These are phyloP conservation scores for Plebejus anna DNA, from an alignment of 2,888 invertebrate species.

Conservation along the genomic window DNA sequence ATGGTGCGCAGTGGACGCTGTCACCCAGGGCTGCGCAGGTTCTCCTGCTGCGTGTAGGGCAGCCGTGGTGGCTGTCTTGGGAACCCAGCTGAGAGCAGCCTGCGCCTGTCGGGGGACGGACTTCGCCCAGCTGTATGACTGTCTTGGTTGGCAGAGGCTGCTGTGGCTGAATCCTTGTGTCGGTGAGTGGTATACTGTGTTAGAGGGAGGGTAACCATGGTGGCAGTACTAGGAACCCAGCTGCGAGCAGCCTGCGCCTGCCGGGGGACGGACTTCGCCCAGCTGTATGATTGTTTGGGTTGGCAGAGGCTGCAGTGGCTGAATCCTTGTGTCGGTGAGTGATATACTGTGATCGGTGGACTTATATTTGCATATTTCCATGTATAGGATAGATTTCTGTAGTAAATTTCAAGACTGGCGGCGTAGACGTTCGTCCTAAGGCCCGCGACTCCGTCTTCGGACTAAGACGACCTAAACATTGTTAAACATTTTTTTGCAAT, in stretches of 20 bases:
- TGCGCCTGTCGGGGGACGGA: slow-evolving; percentile 94
- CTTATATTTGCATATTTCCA: too few species aligned
- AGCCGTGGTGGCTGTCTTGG: slow-evolving; percentile 92
- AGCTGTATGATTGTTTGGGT: slow-evolving; percentile 92
- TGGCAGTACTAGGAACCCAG: slow-evolving; percentile 94
- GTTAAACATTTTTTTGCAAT: too few species aligned
- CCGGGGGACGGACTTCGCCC: slow-evolving; percentile 90
- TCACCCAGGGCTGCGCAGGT: slow-evolving; percentile 93
- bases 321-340: slow-evolving; percentile 95
- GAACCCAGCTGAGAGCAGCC: slow-evolving; percentile 92
- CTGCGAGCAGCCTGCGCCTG: slow-evolving; percentile 93
- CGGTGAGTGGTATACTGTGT: slow-evolving; percentile 80
- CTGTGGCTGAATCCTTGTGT: slow-evolving; percentile 96
- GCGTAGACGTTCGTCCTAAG: too few species aligned
- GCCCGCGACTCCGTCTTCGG: too few species aligned
- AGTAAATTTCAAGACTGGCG: too few species aligned
- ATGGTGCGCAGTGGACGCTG: slow-evolving; percentile 93
- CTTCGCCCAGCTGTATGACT: slow-evolving; percentile 90
- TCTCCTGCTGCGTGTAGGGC: slow-evolving; percentile 90
- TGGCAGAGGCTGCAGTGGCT: slow-evolving; percentile 95
- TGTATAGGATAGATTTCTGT: too few species aligned
- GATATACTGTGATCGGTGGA: too few species aligned
- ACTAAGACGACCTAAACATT: too few species aligned
- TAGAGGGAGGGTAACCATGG: slow-evolving; percentile 72
- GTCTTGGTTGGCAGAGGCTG: slow-evolving; percentile 93